phyloP scores from a whole-genome alignment of 2,797 vertebrate species.

The Avahi laniger region DNA sequence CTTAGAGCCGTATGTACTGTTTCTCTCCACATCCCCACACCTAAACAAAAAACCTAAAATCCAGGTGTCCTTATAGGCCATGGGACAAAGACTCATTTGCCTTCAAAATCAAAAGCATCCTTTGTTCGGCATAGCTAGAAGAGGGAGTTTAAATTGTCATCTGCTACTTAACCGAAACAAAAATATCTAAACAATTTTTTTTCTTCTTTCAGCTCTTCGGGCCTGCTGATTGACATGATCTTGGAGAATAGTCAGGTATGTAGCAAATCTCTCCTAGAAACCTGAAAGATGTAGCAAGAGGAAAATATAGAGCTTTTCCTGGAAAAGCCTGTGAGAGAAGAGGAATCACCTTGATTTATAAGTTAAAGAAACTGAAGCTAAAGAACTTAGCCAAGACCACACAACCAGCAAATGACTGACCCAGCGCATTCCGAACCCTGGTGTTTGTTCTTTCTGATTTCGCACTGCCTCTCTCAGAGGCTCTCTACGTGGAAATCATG shows the following conservation, averaged over 20 bases:
- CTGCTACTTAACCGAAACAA: neutral
- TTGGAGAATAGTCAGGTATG: neutral
- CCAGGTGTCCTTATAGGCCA: neutral
- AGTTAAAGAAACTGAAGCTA: neutral
- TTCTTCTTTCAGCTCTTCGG: slow-evolving; percentile 24
- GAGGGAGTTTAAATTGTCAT: neutral
- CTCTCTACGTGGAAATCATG: neutral
- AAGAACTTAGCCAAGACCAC: slow-evolving; percentile 28
- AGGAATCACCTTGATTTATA: neutral
- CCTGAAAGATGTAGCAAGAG: neutral
- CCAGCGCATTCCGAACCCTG: neutral
- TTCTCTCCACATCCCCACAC: neutral
- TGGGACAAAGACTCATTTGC: neutral
- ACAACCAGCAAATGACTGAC: neutral
- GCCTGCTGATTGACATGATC: neutral
- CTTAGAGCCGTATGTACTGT: neutral
- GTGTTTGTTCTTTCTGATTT: neutral
- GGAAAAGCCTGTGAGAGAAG: neutral
- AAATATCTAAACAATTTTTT: neutral
- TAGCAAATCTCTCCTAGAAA: slow-evolving; percentile 36
- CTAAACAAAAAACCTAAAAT: neutral
- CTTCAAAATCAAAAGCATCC: neutral
- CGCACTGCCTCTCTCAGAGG: neutral
- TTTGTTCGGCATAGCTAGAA: neutral
- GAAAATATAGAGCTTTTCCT: neutral